phyloP scores from a whole-genome alignment of 2,888 invertebrate genomes.

The Lissonota sp. region DNA sequence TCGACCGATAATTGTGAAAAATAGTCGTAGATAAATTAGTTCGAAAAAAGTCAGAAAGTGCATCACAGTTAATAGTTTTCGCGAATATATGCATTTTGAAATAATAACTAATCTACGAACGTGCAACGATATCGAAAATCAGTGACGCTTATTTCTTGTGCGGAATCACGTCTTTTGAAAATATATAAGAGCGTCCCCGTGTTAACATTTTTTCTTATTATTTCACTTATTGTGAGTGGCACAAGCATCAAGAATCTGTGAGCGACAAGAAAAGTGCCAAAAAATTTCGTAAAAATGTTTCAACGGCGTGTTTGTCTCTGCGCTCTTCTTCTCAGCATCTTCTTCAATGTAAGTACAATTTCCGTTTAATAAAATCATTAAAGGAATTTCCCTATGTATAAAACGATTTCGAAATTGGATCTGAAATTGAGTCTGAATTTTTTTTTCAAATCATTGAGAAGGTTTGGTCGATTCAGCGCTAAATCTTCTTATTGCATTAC shows the following conservation, averaged over 20 bases:
- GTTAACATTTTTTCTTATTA: not conserved
- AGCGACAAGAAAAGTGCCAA: not conserved
- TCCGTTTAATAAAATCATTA: not conserved
- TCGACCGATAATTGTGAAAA: constrained; percentile 2
- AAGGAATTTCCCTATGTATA: not conserved
- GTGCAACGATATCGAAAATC: not conserved
- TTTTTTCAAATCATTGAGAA: too few relatives aligned
- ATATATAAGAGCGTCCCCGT: not conserved
- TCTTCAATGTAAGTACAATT: not conserved
- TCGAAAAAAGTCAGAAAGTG: too few relatives aligned
- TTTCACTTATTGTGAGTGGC: not conserved
- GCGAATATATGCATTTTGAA: too few relatives aligned
- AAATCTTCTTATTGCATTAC: too few relatives aligned
- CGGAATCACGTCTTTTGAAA: too few relatives aligned
- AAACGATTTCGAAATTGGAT: too few relatives aligned
- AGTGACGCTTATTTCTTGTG: not conserved
- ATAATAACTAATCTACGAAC: not conserved
- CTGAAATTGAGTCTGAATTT: too few relatives aligned
- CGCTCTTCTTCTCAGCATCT: not conserved
- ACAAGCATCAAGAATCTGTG: not conserved
- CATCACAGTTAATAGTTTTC: too few relatives aligned
- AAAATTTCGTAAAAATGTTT: not conserved
- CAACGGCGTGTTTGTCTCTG: not conserved
- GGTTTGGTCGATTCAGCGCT: too few relatives aligned
- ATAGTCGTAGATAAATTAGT: not conserved